Base-by-base conservation (phyloP, 2,888 invertebrate genomes). In the Schrankia costaestrigalis region DNA sequence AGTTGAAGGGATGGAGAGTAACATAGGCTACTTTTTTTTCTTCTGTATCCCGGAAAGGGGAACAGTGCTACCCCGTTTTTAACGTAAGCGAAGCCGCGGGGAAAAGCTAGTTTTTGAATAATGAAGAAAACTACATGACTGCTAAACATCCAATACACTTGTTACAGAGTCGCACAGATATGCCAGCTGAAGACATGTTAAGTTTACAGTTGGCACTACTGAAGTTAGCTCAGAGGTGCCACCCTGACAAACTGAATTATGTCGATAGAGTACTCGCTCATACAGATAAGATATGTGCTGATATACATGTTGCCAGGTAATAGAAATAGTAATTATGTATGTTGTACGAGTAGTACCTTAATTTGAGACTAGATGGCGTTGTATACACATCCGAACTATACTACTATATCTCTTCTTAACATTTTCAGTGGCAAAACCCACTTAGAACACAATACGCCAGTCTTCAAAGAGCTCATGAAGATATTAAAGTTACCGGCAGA, bases 151-250 rank as follows among this genome's bases (percentile, higher is more conserved):
- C n/a, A n/a, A n/a, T n/a, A n/a, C n/a, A n/a, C 27, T 6, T 19
- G 1, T 78, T 75, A 0, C 82, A 97, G 92, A 96, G 94, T 42
- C 93, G 99, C 25, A 94, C 94, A 41, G 97, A 98, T 72, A 96
- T 99, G 94, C 96, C 98, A 0, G 83, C 95, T 11, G 99, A 99
- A 82, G 99, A 99, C 79, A 97, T 97, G 71, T 93, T 99, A 10
- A 94, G 98, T 4, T 89, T 99, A 34, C 98, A 99, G 59, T 96
- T 98, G 33, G 95, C 99, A 3, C 87, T 99, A 25, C 92, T 99
- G 34, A 97, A 97, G 79, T 87, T 99, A 46, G 98, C 99, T 0
- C 94, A 98, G 64, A 97, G 98, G 66, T 98, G 98, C 71, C 99
- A 99, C 83, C 96, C 97, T 0, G 96, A 97, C 68, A 91, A 95